phyloP scores from a whole-genome alignment of 2,797 vertebrate species.

The Euphonia xanthogaster region DNA sequence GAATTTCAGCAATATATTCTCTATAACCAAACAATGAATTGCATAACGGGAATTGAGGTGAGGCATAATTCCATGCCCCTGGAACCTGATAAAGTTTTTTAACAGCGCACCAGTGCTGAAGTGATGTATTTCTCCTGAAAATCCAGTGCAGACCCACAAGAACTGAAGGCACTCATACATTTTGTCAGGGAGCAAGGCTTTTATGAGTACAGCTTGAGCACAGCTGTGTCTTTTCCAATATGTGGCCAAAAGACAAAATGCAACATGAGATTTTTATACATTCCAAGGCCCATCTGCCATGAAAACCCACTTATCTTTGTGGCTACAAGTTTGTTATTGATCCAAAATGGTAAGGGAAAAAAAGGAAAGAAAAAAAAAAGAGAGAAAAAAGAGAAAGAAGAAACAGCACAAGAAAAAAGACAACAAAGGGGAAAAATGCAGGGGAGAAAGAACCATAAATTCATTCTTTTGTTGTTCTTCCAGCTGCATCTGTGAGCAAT shows the following conservation, averaged over 20 bases:
- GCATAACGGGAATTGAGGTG: neutral
- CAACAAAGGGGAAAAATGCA: conserved; percentile 78
- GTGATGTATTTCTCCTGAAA: conserved; percentile 42
- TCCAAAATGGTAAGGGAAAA: conserved; percentile 70
- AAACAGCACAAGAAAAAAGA: conserved; percentile 19
- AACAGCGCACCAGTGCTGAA: neutral
- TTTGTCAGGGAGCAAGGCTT: conserved; percentile 64
- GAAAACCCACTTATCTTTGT: conserved; percentile 75
- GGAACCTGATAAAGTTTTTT: conserved; percentile 21
- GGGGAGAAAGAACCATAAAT: conserved; percentile 74
- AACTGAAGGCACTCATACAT: neutral
- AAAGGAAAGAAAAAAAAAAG: neutral
- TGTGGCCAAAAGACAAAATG: conserved; percentile 74
- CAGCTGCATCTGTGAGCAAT: conserved; percentile 86
- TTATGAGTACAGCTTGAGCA: conserved; percentile 80
- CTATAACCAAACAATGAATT: neutral
- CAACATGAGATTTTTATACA: conserved; percentile 77
- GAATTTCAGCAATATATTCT: conserved; percentile 11
- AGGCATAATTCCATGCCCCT: neutral
- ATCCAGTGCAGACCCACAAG: conserved; percentile 8
- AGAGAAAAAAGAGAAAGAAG: conserved; percentile 44
- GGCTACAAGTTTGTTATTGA: conserved; percentile 75
- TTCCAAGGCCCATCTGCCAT: conserved; percentile 77
- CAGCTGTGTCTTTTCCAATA: conserved; percentile 80
- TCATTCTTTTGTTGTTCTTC: conserved; percentile 83